phyloP scores from a whole-genome alignment of 92 coral and sea anemone genomes.

The Porites rus region DNA sequence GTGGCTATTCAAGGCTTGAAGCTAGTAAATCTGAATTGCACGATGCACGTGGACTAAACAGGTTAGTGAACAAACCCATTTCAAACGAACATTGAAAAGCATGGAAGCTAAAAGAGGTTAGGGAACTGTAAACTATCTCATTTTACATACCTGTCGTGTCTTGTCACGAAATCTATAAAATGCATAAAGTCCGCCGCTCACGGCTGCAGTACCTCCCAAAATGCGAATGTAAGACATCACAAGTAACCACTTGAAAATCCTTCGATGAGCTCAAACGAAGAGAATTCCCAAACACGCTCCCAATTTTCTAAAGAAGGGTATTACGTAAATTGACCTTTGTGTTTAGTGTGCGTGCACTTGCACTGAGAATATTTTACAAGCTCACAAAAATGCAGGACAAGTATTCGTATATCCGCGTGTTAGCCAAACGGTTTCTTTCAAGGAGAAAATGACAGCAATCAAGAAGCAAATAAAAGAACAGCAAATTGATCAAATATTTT shows the following conservation, averaged over 20 bases:
- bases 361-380: background rate
- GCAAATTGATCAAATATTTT: no score
- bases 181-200: slow-evolving; percentile 83
- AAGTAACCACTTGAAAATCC: background rate
- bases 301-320: background rate
- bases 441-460: background rate
- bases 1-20: background rate
- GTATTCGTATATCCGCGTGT: background rate
- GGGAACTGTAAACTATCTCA: background rate
- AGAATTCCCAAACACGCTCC: background rate
- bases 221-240: slow-evolving; percentile 74
- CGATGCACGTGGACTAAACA: background rate
- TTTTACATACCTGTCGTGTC: slow-evolving; percentile 13
- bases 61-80: background rate
- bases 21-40: background rate
- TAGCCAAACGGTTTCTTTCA: background rate
- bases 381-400: background rate
- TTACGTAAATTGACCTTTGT: background rate
- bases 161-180: slow-evolving; percentile 40
- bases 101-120: background rate
- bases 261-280: background rate
- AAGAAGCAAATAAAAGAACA: no score
- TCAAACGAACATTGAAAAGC: background rate
- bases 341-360: background rate
- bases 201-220: slow-evolving; percentile 75